These are phyloP conservation scores for Hiodon tergisus DNA, from an alignment of 2,113 vertebrate genomes.

Conservation along the genomic window DNA sequence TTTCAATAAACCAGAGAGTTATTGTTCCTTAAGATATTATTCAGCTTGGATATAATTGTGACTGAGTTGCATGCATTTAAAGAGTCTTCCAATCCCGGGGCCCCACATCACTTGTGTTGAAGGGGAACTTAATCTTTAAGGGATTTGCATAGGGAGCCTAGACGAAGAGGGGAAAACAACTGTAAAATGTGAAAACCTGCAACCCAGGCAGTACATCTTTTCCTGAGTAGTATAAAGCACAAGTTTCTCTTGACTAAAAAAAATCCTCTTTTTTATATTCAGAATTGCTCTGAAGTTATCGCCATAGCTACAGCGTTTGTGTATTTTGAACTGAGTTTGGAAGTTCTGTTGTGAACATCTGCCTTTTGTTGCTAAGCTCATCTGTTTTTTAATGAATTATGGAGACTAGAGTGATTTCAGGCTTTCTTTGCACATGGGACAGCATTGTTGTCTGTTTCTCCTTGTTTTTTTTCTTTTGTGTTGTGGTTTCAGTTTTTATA, in stretches of 20 bases:
- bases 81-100: neutral
- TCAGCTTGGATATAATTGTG: slow-evolving; percentile 7
- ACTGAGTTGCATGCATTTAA: slow-evolving; percentile 5
- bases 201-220: neutral
- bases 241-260: neutral
- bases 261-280: no score
- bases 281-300: no score
- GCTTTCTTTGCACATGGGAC: neutral
- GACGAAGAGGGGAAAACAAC: neutral
- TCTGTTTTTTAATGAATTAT: slow-evolving; percentile 7
- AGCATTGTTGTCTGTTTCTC: neutral
- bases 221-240: neutral
- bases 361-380: neutral
- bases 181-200: neutral
- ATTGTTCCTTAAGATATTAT: slow-evolving; percentile 12
- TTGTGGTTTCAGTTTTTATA: no score
- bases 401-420: neutral
- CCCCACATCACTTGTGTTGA: slow-evolving; percentile 8
- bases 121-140: slow-evolving; percentile 17
- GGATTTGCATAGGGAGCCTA: neutral
- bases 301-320: no score
- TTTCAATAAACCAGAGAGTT: slow-evolving; percentile 13
- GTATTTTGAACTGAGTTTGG: no score
- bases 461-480: neutral
- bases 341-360: no score